phyloP scores from a whole-genome alignment of 2,113 vertebrate species.

The Otolemur garnettii region DNA sequence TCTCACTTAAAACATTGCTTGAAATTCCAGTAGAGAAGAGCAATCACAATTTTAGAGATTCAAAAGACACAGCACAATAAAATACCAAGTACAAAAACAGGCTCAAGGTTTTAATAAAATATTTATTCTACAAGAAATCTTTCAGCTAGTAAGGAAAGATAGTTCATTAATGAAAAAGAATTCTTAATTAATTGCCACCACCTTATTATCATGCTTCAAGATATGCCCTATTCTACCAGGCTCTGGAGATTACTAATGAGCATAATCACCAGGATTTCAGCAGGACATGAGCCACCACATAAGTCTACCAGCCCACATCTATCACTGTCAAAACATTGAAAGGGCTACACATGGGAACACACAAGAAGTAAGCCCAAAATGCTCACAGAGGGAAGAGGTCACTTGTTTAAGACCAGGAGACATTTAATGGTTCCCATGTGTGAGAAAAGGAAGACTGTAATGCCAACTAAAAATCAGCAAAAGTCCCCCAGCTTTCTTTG shows the following conservation, averaged over 20 bases:
- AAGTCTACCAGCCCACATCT: not conserved
- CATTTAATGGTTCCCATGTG: not conserved
- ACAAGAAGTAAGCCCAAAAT: not conserved
- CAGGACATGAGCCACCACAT: not conserved
- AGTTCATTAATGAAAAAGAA: slow-evolving; percentile 57
- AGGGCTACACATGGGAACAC: not conserved
- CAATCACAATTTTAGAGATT: slow-evolving; percentile 72
- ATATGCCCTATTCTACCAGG: not conserved
- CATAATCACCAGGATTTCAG: not conserved
- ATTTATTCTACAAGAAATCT: slow-evolving; percentile 33
- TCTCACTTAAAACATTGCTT: slow-evolving; percentile 75
- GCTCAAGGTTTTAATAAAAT: not conserved
- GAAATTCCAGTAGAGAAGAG: slow-evolving; percentile 80
- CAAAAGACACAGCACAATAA: slow-evolving; percentile 58
- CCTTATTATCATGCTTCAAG: slow-evolving; percentile 33
- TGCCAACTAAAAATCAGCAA: not conserved
- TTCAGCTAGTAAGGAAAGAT: not conserved
- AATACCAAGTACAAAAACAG: slow-evolving; percentile 18
- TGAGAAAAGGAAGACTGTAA: not conserved
- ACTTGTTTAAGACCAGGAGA: not conserved
- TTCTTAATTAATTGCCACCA: slow-evolving; percentile 72
- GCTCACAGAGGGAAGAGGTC: not conserved
- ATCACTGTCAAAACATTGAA: not conserved
- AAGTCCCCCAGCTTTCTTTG: not conserved
- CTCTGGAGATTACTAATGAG: not conserved